Conservation (phyloP, 2,797 vertebrate species). For the Pampus argenteus region DNA sequence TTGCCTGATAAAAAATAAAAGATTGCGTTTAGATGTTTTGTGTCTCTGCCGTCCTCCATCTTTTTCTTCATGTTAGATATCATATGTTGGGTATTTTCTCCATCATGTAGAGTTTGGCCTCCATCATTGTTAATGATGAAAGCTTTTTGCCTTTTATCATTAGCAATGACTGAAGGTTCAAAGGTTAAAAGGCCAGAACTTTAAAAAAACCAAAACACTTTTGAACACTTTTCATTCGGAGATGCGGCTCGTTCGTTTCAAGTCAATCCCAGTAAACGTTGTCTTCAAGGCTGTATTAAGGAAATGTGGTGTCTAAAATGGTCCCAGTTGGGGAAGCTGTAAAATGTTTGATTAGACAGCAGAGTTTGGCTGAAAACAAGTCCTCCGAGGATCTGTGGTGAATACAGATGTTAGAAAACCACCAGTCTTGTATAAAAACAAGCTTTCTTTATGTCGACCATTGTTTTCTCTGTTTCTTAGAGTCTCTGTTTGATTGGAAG, state of each 20-base stretch:
- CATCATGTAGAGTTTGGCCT: neutral
- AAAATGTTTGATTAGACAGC: slow-evolving; percentile 41
- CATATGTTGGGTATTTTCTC: too few relatives aligned
- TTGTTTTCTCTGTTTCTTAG: slow-evolving; percentile 15
- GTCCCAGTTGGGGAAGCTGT: slow-evolving; percentile 33
- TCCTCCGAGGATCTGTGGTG: slow-evolving; percentile 13
- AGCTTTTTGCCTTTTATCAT: too few relatives aligned
- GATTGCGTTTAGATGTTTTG: slow-evolving; percentile 25
- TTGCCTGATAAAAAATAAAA: slow-evolving; percentile 47
- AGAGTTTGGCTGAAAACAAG: slow-evolving; percentile 28
- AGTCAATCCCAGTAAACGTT: slow-evolving; percentile 26
- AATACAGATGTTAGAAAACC: slow-evolving; percentile 12
- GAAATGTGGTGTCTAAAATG: slow-evolving; percentile 39
- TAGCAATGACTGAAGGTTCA: too few relatives aligned
- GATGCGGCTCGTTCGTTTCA: slow-evolving; percentile 11
- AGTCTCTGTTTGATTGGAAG: slow-evolving; percentile 15
- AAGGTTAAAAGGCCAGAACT: too few relatives aligned
- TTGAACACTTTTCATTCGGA: slow-evolving; percentile 9
- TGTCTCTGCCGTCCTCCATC: slow-evolving; percentile 5
- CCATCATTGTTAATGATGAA: neutral
- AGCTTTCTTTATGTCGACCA: neutral
- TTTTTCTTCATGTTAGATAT: neutral
- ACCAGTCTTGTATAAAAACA: neutral
- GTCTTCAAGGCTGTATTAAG: slow-evolving; percentile 27
- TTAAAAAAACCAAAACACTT: too few relatives aligned